Percentiles rank a stretch among this genome's conserved stretches.
These are phyloP conservation scores for Chorisops tibialis DNA, from an alignment of 2,888 invertebrate genomes.

Conservation along the genomic window DNA sequence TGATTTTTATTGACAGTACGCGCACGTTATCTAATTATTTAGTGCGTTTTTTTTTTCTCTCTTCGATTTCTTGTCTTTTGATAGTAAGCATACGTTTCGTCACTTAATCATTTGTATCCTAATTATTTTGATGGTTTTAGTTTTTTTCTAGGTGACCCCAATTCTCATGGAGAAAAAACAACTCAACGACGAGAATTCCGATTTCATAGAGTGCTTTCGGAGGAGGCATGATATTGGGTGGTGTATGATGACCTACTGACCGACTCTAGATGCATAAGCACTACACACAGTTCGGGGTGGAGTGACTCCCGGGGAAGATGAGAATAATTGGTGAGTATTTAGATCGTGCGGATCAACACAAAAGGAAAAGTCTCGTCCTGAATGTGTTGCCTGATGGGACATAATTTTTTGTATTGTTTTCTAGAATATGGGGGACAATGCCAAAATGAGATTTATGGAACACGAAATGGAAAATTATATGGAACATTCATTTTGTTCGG, in stretches of 20 bases:
- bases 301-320: no score
- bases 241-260: constrained; percentile 22
- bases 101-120: constrained; percentile 18
- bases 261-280: neutral
- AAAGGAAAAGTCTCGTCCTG: neutral
- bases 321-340: neutral
- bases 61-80: constrained; percentile 12
- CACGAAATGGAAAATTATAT: neutral
- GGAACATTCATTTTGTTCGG: neutral
- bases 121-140: constrained; percentile 9
- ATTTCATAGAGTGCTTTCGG: constrained; percentile 1
- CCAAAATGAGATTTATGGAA: neutral
- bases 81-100: constrained; percentile 5
- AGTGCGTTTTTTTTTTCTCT: no score
- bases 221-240: neutral
- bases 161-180: neutral
- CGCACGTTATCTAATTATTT: no score
- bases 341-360: neutral
- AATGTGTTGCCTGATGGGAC: constrained; percentile 6
- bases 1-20: no score
- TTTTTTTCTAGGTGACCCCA: constrained; percentile 15
- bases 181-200: neutral
- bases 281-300: no score
- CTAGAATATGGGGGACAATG: neutral
- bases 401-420: neutral